phyloP scores from a whole-genome alignment of 2,888 invertebrate species.

The Sinohyriopsis cumingii region DNA sequence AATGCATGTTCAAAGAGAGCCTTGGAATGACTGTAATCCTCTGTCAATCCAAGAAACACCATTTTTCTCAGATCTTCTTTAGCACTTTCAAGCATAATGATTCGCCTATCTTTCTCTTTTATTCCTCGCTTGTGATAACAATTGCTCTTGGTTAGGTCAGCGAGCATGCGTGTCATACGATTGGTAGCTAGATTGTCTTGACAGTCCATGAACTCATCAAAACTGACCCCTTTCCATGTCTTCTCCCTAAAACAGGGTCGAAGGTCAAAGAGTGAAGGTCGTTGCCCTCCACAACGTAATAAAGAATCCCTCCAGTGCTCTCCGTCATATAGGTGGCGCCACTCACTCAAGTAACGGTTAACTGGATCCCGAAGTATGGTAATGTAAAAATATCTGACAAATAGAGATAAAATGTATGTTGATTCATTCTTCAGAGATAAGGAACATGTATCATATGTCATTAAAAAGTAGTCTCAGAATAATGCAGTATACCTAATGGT shows the following conservation, averaged over 20 bases:
- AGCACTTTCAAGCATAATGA: constrained; percentile 20
- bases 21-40: constrained; percentile 22
- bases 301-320: constrained; percentile 32
- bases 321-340: constrained; percentile 25
- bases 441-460: no score
- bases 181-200: constrained; percentile 33
- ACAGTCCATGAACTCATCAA: constrained; percentile 33
- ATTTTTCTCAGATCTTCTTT: constrained; percentile 22
- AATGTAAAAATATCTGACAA: constrained; percentile 18
- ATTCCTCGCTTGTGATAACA: constrained; percentile 26
- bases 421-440: no score
- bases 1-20: constrained; percentile 33
- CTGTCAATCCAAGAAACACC: constrained; percentile 30
- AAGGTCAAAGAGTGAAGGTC: constrained; percentile 24
- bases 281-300: constrained; percentile 21
- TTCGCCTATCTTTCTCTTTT: constrained; percentile 1
- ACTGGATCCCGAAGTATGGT: constrained; percentile 31
- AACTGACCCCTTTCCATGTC: constrained; percentile 27
- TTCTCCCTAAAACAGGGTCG: constrained; percentile 28
- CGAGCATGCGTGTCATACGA: constrained; percentile 36
- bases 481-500: no score
- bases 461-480: no score
- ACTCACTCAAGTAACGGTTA: constrained; percentile 30
- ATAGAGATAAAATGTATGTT: no score
- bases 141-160: constrained; percentile 25